These are phyloP conservation scores for Natator depressus DNA, from an alignment of 2,113 vertebrate species.

Conservation along the genomic window DNA sequence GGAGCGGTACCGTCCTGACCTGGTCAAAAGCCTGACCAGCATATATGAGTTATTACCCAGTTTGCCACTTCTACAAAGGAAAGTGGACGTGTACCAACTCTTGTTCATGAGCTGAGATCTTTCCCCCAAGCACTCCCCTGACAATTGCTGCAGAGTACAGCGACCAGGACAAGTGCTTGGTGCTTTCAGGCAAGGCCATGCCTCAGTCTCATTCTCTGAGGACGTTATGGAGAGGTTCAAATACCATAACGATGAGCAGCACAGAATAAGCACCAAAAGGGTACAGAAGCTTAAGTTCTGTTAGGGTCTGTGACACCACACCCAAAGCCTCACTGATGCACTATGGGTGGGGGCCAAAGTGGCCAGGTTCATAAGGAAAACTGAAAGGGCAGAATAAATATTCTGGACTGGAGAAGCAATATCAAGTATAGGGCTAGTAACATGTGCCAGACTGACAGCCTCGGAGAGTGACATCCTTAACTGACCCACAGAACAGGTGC, in stretches of 20 bases:
- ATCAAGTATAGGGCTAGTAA: background rate
- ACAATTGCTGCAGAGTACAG: background rate
- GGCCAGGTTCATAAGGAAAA: background rate
- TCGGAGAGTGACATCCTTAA: background rate
- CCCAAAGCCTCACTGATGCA: too few relatives aligned
- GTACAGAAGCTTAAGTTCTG: background rate
- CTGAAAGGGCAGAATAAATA: background rate
- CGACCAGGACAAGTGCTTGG: background rate
- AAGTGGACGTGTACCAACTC: too few relatives aligned
- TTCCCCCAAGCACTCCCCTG: background rate
- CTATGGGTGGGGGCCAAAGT: accelerated
- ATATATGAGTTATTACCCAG: too few relatives aligned
- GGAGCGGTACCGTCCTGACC: too few relatives aligned
- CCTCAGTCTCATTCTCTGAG: background rate
- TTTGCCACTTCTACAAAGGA: too few relatives aligned
- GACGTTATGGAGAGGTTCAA: background rate
- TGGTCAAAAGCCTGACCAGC: too few relatives aligned
- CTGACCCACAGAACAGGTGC: background rate
- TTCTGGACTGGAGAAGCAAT: background rate
- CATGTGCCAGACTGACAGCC: background rate
- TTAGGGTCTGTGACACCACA: too few relatives aligned
- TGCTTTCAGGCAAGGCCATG: background rate
- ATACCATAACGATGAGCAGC: background rate
- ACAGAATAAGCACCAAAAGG: background rate
- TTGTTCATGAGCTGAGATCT: too few relatives aligned